Evolutionary conservation across 2,888 invertebrate genomes (phyloP).

Genomic region (Chrysopilus asiliformis): DNA sequence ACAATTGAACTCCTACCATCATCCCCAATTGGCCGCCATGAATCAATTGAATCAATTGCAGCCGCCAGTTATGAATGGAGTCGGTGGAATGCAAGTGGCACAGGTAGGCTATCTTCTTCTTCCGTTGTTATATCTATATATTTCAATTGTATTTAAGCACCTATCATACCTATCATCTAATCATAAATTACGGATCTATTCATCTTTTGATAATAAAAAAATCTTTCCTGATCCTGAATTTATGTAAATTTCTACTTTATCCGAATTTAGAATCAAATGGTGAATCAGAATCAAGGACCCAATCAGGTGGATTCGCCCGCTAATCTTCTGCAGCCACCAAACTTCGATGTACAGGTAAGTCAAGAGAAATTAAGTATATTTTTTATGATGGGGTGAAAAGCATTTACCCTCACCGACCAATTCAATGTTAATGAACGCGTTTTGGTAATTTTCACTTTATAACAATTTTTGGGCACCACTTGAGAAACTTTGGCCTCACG

Average conservation of each 20-base stretch:
- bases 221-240: not conserved
- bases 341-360: conserved; percentile 69
- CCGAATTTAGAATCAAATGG: conserved; percentile 29
- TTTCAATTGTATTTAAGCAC: too few species aligned
- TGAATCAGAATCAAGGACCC: conserved; percentile 32
- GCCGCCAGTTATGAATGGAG: conserved; percentile 32
- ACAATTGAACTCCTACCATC: conserved; percentile 29
- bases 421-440: too few species aligned
- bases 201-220: not conserved
- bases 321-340: conserved; percentile 46
- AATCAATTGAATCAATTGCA: conserved; percentile 35
- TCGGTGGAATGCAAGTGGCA: conserved; percentile 33
- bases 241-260: not conserved
- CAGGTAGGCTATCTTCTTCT: too few species aligned
- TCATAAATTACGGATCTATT: not conserved
- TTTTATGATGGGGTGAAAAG: too few species aligned
- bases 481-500: too few species aligned
- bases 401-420: too few species aligned
- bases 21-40: conserved; percentile 35
- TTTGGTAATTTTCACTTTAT: too few species aligned
- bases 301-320: conserved; percentile 39
- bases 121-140: too few species aligned
- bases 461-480: too few species aligned
- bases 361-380: too few species aligned
- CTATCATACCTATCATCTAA: too few species aligned